Evolutionary conservation across 2,888 invertebrate species (phyloP).

Genomic region (Clusia tigrina): DNA sequence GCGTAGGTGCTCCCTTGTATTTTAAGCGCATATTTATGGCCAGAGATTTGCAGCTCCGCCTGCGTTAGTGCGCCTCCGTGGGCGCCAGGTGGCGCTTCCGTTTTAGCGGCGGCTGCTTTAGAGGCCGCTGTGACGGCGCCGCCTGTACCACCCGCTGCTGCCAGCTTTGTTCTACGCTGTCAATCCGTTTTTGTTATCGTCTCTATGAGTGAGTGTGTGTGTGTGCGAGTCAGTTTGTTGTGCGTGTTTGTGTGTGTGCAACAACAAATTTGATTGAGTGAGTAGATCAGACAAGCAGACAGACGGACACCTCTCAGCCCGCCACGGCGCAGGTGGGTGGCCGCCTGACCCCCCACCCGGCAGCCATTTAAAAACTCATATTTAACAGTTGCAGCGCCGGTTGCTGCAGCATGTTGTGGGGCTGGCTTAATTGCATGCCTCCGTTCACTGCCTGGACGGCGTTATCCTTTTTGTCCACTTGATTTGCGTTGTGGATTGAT

Average conservation of each 20-base stretch:
- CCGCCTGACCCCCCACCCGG: too few species aligned
- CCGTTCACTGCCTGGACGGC: background rate
- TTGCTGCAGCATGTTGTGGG: too few species aligned
- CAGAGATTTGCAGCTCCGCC: too few species aligned
- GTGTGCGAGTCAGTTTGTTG: too few species aligned
- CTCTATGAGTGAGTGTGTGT: too few species aligned
- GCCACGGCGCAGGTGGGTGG: too few species aligned
- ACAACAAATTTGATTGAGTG: too few species aligned
- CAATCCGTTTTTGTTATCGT: too few species aligned
- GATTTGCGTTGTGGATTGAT: constrained; percentile 23
- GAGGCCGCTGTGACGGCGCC: background rate
- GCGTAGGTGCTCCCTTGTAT: background rate
- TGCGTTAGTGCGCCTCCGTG: background rate
- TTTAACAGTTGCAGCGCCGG: too few species aligned
- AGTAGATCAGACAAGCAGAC: too few species aligned
- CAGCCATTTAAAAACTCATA: constrained; percentile 19
- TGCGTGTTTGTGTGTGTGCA: too few species aligned
- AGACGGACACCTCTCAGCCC: too few species aligned
- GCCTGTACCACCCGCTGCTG: constrained; percentile 37
- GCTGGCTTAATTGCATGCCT: background rate
- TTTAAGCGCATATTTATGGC: background rate
- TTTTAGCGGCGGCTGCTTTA: background rate
- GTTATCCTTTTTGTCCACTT: constrained; percentile 8
- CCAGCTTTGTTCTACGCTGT: constrained; percentile 36
- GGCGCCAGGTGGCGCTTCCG: constrained; percentile 12